These are phyloP conservation scores for Pelochelys cantorii DNA, from an alignment of 2,797 vertebrate species.

Conservation along the genomic window DNA sequence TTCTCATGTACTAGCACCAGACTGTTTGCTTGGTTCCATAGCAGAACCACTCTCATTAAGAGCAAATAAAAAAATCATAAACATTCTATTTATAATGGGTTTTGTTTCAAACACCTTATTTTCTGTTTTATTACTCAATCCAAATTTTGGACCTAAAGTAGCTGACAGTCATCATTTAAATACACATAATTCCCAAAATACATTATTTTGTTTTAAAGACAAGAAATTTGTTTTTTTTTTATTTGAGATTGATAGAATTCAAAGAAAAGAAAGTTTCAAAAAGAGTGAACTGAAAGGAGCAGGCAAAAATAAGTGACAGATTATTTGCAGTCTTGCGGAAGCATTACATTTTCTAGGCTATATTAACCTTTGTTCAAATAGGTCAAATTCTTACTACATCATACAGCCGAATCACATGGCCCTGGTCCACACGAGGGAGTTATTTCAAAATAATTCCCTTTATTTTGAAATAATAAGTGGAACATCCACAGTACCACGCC, in stretches of 20 bases:
- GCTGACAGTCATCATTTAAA: conserved; percentile 8
- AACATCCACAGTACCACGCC: too few species aligned
- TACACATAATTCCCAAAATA: not conserved
- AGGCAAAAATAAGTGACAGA: not conserved
- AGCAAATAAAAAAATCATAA: fast-evolving
- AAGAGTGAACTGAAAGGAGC: not conserved
- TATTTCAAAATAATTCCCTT: too few species aligned
- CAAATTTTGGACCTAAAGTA: not conserved
- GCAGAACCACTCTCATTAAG: conserved; percentile 2
- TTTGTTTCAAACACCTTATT: not conserved
- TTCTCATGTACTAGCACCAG: not conserved
- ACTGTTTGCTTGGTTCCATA: not conserved
- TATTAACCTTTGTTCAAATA: not conserved
- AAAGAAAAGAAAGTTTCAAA: not conserved
- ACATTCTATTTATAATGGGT: not conserved
- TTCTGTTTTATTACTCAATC: conserved; percentile 2
- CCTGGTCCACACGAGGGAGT: too few species aligned
- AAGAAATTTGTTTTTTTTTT: fast-evolving
- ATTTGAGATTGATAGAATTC: not conserved
- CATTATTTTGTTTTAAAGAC: not conserved
- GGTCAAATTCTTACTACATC: fast-evolving
- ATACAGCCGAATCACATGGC: not conserved
- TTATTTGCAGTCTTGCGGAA: not conserved
- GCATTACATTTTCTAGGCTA: not conserved
- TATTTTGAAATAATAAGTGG: too few species aligned